Percentiles rank a stretch among this genome's conserved stretches.
phyloP scores from a whole-genome alignment of 2,888 invertebrate species.

The Athalia cordata region DNA sequence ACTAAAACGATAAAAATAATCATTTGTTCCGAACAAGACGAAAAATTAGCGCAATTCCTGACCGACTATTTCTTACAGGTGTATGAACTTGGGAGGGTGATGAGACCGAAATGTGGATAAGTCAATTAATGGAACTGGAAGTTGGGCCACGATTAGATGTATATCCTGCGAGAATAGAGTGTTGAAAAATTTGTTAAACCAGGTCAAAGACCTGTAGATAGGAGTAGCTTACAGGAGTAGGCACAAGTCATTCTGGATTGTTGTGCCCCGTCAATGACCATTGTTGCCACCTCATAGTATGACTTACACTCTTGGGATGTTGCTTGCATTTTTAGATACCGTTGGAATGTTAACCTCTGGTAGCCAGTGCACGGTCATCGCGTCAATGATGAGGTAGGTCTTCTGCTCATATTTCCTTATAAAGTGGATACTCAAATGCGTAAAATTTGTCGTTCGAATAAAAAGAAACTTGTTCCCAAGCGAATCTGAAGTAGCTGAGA shows the following conservation, averaged over 20 bases:
- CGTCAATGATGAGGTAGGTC: slow-evolving; percentile 4
- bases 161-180: not conserved
- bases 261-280: slow-evolving; percentile 65
- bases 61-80: too few species aligned
- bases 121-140: slow-evolving; percentile 20
- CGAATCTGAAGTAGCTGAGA: not conserved
- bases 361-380: slow-evolving; percentile 63
- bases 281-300: slow-evolving; percentile 71
- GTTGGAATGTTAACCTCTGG: slow-evolving; percentile 55
- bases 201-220: slow-evolving; percentile 61
- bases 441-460: not conserved
- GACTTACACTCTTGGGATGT: slow-evolving; percentile 67
- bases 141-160: not conserved
- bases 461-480: not conserved
- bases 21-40: too few species aligned
- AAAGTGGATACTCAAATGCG: not conserved
- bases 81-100: too few species aligned
- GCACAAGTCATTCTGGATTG: slow-evolving; percentile 63
- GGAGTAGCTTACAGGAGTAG: slow-evolving; percentile 47
- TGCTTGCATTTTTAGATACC: slow-evolving; percentile 68
- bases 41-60: too few species aligned
- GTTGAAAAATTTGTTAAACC: slow-evolving; percentile 53
- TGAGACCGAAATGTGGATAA: not conserved
- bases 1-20: not conserved
- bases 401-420: not conserved